Base-by-base conservation (phyloP, 1,140 invertebrate genomes). In the Limonius californicus region DNA sequence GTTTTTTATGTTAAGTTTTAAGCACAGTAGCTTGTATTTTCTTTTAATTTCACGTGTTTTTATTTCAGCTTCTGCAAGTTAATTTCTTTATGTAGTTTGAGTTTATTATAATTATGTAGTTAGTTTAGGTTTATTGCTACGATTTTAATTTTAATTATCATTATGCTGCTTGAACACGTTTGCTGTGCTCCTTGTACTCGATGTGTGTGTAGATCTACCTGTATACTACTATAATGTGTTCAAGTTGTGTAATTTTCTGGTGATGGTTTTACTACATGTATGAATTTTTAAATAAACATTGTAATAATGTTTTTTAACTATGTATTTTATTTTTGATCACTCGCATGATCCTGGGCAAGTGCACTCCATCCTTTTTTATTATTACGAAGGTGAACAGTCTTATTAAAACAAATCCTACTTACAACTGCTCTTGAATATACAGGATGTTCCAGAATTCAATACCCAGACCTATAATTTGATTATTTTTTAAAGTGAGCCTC, bases 241-340 rank as follows among this genome's bases (percentile, higher is more conserved):
- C 64, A 62, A 64, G 67, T 43, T 61, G 57, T 57, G 60, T 69
- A 53, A 68, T 42, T 55, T 39, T 59, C 27, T 69, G 73, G 73
- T 74, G 73, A 73, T 68, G 73, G 73, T 72, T 62, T 68, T 53
- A 69, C 63, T 70, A 70, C 54, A 70, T 71, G 69, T 72, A 68
- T 60, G 68, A 66, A 66, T 68, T 67, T 67, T 72, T 68, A 70
- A 73, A 74, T 72, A 74, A 74, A 75, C 69, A 72, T 66, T 73
- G 62, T 70, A 67, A 73, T 67, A 66, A 72, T 70, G 68, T 70
- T 73, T 75, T 67, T 69, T 63, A 68, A 67, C 61, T 67, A 62
- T 68, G 69, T 74, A 72, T 75, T 73, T 72, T 74, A 64, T 70
- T 72, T 64, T 68, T 70, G 63, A 50, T 19, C 20, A 50, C 20